phyloP scores from a whole-genome alignment of 2,797 vertebrate genomes.

The Periophthalmus magnuspinnatus region DNA sequence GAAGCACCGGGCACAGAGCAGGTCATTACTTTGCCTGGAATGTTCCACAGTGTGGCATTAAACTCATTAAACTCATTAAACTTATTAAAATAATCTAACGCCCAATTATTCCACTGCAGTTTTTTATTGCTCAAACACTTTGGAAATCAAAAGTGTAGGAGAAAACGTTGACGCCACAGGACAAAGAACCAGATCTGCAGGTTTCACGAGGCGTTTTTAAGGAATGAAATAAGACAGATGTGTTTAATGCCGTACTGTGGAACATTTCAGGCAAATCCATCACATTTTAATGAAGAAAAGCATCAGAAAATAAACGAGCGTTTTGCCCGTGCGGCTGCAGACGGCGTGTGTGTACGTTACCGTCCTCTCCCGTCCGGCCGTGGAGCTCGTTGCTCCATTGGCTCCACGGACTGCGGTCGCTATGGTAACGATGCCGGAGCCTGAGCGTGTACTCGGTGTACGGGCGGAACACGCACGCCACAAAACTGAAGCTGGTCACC shows the following conservation, averaged over 20 bases:
- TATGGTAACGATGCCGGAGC: slow-evolving; percentile 60
- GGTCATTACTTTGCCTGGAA: too few relatives aligned
- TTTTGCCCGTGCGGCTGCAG: neutral
- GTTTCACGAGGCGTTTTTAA: neutral
- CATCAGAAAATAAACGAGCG: neutral
- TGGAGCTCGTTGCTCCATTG: slow-evolving; percentile 57
- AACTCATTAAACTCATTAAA: too few relatives aligned
- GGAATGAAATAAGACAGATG: neutral
- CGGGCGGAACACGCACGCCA: slow-evolving; percentile 58
- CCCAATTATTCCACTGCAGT: too few relatives aligned
- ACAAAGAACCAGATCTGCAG: neutral
- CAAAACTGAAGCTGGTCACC: slow-evolving; percentile 11
- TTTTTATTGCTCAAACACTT: too few relatives aligned
- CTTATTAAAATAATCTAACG: too few relatives aligned
- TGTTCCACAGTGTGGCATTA: too few relatives aligned
- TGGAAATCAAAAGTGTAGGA: neutral
- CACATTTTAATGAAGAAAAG: neutral
- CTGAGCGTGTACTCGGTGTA: slow-evolving; percentile 62
- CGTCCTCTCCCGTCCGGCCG: slow-evolving; percentile 62
- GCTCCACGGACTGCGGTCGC: slow-evolving; percentile 60
- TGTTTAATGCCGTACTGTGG: too few relatives aligned
- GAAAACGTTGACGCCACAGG: neutral
- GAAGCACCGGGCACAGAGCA: neutral
- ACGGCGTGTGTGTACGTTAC: slow-evolving; percentile 29
- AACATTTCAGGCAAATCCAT: too few relatives aligned